Evolutionary conservation across 1,140 invertebrate genomes (phyloP).

Genomic region (Drosophila mayri): DNA sequence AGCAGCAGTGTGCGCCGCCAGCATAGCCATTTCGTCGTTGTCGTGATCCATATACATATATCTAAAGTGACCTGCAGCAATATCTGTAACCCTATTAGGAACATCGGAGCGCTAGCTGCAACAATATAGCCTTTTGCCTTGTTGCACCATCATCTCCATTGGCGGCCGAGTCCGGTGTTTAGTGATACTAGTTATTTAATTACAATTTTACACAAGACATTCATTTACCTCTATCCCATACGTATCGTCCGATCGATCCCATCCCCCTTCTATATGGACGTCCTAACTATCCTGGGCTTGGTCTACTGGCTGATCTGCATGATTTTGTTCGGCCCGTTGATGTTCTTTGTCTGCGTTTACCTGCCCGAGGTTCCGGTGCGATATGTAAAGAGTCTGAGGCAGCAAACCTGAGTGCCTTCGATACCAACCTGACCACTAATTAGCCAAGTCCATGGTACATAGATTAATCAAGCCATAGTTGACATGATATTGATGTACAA

Average conservation of each 20-base stretch:
- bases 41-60: conserved; percentile 17
- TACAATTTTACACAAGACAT: conserved; percentile 44
- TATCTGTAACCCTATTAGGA: conserved; percentile 42
- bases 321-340: conserved; percentile 73
- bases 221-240: conserved; percentile 16
- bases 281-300: conserved; percentile 60
- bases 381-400: conserved; percentile 70
- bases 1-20: conserved; percentile 33
- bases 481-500: conserved; percentile 63
- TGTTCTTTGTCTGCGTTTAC: conserved; percentile 79
- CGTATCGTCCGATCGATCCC: conserved; percentile 57
- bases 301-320: conserved; percentile 74
- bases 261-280: conserved; percentile 63
- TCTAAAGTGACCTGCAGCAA: conserved; percentile 49
- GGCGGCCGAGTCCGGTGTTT: conserved; percentile 64
- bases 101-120: conserved; percentile 47
- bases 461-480: conserved; percentile 46
- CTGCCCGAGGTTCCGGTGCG: conserved; percentile 79
- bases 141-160: conserved; percentile 58
- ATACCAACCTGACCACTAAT: conserved; percentile 13
- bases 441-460: conserved; percentile 41
- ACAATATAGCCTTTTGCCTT: conserved; percentile 40
- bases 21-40: conserved; percentile 30
- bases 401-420: conserved; percentile 54
- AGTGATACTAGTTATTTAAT: conserved; percentile 82